Base-by-base conservation (phyloP, 2,888 invertebrate species). In the Liodrosophila aerea region DNA sequence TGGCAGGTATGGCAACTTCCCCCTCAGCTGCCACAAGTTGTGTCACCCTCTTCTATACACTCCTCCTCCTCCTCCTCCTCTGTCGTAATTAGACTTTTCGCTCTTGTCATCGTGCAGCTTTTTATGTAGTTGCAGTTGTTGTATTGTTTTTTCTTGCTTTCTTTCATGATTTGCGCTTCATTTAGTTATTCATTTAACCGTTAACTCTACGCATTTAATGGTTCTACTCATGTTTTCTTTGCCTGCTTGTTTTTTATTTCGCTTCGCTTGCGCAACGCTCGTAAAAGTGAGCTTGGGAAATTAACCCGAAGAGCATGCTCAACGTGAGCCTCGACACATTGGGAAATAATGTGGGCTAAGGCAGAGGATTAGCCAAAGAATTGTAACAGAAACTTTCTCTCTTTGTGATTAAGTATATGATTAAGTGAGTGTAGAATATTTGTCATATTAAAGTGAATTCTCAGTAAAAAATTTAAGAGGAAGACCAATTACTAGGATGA, bases 181-280 rank as follows among this genome's bases (percentile, higher is more conserved):
- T 11, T 45, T 22, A 5, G 16, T 22, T 11, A 46, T 54, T 3
- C 1, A 12, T 29, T 41, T 36, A 54, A 67, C 77, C 74, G 77
- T 16, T 91, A 91, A 67, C 37, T 58, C 60, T 29, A 70, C 70
- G 80, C 76, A 76, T 63, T 76, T 73, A 67, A 82, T 76, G 61
- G 56, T 76, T 80, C 70, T 70, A 68, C 73, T 41, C 53, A 53
- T 52, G 37, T 7, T 41, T 27, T 22, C 16, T 40, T 40, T 40
- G 11, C 18, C 40, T 41, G 11, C 12, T 27, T 27, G 22, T 12
- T 11, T 40, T 40, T 40, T 39, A 9, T 37, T 16, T 30, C 36
- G 18, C 31, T 16, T 12, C 45, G 56, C 62, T 76, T 76, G 76
- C 72, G 78, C 72, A 76, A 76, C 47, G 63, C 61, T 56, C 64